Conservation (phyloP, 2,113 vertebrate species). For the Smithornis capensis region DNA sequence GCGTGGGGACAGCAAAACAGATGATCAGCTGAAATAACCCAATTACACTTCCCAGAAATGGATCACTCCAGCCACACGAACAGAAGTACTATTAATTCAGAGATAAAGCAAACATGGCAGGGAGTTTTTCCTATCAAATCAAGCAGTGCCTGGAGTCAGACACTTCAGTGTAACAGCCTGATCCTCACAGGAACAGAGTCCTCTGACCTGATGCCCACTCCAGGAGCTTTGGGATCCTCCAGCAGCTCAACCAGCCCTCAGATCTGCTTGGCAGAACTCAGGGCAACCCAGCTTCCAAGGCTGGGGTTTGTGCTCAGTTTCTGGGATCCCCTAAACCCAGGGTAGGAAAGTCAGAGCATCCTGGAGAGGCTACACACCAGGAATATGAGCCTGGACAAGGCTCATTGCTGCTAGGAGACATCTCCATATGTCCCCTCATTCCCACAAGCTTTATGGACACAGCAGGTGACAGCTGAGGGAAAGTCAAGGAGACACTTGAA, state of each 20-base stretch:
- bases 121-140: neutral
- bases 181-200: neutral
- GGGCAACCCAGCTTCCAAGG: neutral
- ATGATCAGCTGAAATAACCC: slow-evolving; percentile 15
- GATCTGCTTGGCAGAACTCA: neutral
- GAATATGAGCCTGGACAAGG: neutral
- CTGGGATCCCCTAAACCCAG: neutral
- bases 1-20: slow-evolving; percentile 38
- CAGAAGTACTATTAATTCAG: slow-evolving; percentile 30
- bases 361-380: accelerated
- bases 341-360: neutral
- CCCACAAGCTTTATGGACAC: accelerated
- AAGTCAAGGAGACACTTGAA: neutral
- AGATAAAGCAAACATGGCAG: slow-evolving; percentile 20
- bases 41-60: slow-evolving; percentile 19
- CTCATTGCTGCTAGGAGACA: neutral
- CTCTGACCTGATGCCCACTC: accelerated
- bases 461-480: neutral
- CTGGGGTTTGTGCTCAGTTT: neutral
- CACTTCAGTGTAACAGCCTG: neutral
- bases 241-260: neutral
- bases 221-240: neutral
- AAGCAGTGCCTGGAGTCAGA: neutral
- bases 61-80: neutral
- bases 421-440: neutral